A percentile compares a stretch with the other conserved stretches of the same genome.
Evolutionary conservation across 2,797 vertebrate species (phyloP).

Genomic region (Amphiprion clarkii): DNA sequence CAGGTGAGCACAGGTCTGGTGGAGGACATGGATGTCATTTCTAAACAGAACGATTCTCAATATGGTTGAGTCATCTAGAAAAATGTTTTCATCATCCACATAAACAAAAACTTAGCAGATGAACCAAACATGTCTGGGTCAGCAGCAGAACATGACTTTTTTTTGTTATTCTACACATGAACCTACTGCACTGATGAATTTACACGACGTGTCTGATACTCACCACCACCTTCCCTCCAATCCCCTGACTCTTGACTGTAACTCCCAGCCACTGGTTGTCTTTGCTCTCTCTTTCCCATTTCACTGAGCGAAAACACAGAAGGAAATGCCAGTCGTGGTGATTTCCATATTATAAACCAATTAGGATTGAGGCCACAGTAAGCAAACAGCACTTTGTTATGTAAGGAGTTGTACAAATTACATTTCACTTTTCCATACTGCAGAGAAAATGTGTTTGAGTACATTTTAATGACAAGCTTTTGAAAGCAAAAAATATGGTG

Average conservation of each 20-base stretch:
- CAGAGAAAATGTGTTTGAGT: too few species aligned
- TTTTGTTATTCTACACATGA: not conserved
- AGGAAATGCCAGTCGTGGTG: conserved; percentile 27
- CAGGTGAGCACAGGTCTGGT: conserved; percentile 92
- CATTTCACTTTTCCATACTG: not conserved
- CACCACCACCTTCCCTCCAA: conserved; percentile 96
- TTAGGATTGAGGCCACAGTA: conserved; percentile 1
- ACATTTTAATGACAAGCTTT: too few species aligned
- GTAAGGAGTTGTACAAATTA: not conserved
- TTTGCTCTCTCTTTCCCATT: conserved; percentile 90
- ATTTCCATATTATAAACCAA: conserved; percentile 42
- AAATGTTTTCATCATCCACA: not conserved
- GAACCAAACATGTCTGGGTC: not conserved
- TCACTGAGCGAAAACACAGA: conserved; percentile 79
- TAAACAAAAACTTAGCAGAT: conserved; percentile 1
- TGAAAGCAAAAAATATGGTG: too few species aligned
- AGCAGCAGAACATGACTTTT: not conserved
- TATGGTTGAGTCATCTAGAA: not conserved
- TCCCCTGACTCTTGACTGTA: conserved; percentile 94
- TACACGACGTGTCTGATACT: conserved; percentile 60
- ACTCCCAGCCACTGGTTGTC: conserved; percentile 98
- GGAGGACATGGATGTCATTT: not conserved
- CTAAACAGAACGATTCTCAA: not conserved
- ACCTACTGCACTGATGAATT: conserved; percentile 8
- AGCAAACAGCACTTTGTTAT: conserved; percentile 10